phyloP scores from a whole-genome alignment of 2,113 vertebrate species.

The Condylura cristata region DNA sequence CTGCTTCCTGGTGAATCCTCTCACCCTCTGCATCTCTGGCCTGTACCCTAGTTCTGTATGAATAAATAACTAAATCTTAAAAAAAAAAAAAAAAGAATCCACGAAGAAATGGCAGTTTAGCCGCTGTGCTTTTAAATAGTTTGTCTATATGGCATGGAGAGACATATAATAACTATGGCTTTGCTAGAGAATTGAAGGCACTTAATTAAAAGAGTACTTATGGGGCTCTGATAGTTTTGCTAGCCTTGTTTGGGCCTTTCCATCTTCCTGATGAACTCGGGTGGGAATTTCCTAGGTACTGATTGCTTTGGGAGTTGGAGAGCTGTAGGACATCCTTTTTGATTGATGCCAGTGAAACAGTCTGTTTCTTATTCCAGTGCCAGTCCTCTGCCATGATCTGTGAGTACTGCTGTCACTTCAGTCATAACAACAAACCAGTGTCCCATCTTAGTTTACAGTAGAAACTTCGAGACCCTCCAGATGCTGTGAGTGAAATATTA shows the following conservation, averaged over 20 bases:
- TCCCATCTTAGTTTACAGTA: not conserved
- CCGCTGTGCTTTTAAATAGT: not conserved
- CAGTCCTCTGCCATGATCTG: not conserved
- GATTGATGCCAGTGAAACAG: not conserved
- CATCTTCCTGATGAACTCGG: not conserved
- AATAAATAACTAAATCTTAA: too few species aligned
- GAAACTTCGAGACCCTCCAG: not conserved
- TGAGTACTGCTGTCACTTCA: not conserved
- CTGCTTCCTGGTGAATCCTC: too few species aligned
- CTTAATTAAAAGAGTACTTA: not conserved
- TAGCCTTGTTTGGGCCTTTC: not conserved
- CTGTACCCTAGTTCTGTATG: too few species aligned
- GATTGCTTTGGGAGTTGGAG: not conserved
- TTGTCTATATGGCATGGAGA: not conserved
- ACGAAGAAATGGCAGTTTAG: not conserved
- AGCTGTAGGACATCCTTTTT: not conserved
- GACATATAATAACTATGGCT: not conserved
- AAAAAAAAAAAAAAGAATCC: too few species aligned
- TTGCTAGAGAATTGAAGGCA: not conserved
- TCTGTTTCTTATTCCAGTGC: constrained; percentile 12
- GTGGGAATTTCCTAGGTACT: not conserved
- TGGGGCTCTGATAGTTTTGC: not conserved
- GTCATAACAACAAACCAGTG: not conserved
- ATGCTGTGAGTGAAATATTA: not conserved
- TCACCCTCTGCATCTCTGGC: too few species aligned